phyloP scores from a whole-genome alignment of 2,888 invertebrate genomes.

The Parnassius smintheus region DNA sequence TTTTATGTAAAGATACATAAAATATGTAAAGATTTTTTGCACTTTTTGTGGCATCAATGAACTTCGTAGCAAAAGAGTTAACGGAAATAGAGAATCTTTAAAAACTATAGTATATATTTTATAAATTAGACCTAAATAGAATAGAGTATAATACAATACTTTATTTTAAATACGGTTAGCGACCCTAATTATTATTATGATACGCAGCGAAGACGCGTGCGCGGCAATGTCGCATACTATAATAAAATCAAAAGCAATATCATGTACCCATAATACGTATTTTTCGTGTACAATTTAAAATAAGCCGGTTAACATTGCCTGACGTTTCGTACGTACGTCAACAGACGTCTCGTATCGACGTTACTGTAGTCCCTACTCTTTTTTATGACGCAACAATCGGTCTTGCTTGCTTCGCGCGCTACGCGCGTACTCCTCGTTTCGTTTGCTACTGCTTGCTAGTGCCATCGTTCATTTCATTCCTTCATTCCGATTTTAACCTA shows the following conservation, averaged over 20 bases:
- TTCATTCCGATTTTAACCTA: conserved; percentile 67
- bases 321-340: conserved; percentile 13
- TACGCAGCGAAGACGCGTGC: not conserved
- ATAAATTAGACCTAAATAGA: too few species aligned
- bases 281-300: not conserved
- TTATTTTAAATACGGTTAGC: too few species aligned
- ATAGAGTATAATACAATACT: too few species aligned
- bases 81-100: too few species aligned
- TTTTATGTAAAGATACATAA: too few species aligned
- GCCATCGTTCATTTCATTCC: conserved; percentile 28
- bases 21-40: too few species aligned
- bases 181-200: not conserved
- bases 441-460: not conserved
- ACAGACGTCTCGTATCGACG: conserved; percentile 13
- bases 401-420: conserved; percentile 41
- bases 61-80: too few species aligned
- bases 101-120: too few species aligned
- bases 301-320: conserved; percentile 15
- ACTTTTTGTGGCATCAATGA: too few species aligned
- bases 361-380: conserved; percentile 27
- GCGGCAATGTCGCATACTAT: not conserved
- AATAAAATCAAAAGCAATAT: conserved; percentile 7
- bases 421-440: conserved; percentile 20
- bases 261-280: not conserved
- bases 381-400: conserved; percentile 55